Conservation (phyloP, 1,140 invertebrate species). For the Drosophila leontia region DNA sequence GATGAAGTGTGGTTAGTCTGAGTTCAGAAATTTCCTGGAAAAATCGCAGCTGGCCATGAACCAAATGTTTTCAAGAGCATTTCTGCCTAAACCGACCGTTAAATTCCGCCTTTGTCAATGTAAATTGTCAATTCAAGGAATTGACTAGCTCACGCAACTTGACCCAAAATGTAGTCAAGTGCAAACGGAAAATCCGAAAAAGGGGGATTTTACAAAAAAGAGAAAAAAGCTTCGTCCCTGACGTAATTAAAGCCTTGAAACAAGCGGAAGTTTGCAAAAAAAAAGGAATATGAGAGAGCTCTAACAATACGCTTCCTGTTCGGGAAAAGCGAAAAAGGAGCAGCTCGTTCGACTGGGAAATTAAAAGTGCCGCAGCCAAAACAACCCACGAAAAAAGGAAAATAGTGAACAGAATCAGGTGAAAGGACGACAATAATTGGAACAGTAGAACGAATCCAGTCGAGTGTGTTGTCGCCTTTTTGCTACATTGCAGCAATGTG, state of each 20-base stretch:
- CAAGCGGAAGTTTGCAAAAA: conserved; percentile 56
- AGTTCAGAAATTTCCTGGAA: neutral
- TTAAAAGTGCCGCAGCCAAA: conserved; percentile 53
- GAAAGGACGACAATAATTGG: conserved; percentile 67
- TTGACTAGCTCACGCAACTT: conserved; percentile 24
- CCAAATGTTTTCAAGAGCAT: neutral
- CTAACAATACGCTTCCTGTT: conserved; percentile 66
- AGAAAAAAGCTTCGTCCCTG: conserved; percentile 15
- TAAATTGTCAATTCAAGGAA: conserved; percentile 36
- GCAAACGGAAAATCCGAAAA: conserved; percentile 26
- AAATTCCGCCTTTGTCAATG: conserved; percentile 26
- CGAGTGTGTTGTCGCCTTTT: conserved; percentile 16
- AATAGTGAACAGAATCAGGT: conserved; percentile 40
- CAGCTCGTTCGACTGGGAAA: conserved; percentile 43
- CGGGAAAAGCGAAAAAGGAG: conserved; percentile 14
- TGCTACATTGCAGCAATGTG: conserved; percentile 32
- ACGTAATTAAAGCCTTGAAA: conserved; percentile 62
- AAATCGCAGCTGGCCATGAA: neutral
- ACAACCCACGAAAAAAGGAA: conserved; percentile 17
- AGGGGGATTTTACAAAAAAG: neutral
- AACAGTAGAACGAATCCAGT: conserved; percentile 46
- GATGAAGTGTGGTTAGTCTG: neutral
- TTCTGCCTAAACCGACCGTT: conserved; percentile 16
- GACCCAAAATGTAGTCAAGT: conserved; percentile 62
- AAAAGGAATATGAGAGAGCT: conserved; percentile 11